A percentile compares a stretch with the other conserved stretches of the same genome.
These are phyloP conservation scores for Scolopax bukidnonensis DNA, from an alignment of 2,797 vertebrate genomes.

Conservation along the genomic window DNA sequence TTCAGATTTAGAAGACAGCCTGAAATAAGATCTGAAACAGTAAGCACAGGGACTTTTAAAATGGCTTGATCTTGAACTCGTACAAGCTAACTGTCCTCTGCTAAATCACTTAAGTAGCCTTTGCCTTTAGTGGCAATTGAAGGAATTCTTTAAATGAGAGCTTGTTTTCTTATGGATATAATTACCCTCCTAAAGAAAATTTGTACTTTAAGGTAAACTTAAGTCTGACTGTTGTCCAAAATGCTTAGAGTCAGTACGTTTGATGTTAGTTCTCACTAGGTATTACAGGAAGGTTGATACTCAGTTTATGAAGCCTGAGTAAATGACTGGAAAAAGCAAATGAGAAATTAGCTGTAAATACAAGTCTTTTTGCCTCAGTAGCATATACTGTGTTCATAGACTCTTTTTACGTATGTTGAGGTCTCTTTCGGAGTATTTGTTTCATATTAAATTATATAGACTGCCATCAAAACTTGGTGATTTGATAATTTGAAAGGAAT, in stretches of 20 bases:
- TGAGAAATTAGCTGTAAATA: conserved; percentile 7
- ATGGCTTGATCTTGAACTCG: neutral
- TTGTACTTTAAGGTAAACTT: neutral
- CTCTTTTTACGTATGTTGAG: neutral
- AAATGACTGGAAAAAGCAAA: neutral
- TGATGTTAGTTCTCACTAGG: neutral
- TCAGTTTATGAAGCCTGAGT: neutral
- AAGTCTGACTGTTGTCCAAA: neutral
- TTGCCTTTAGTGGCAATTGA: neutral
- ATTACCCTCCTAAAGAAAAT: neutral
- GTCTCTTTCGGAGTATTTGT: neutral
- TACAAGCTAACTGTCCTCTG: neutral
- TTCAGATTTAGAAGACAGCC: neutral
- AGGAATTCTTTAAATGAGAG: neutral
- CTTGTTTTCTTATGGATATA: neutral
- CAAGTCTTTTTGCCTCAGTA: neutral
- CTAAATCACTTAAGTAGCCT: neutral
- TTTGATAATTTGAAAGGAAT: neutral
- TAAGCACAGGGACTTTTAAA: neutral
- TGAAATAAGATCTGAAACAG: neutral
- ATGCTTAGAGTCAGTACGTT: neutral
- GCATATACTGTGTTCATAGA: neutral
- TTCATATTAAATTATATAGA: neutral
- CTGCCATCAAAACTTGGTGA: neutral
- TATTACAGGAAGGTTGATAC: neutral